Percentiles rank a stretch among this genome's conserved stretches.
Conservation (phyloP, 1,140 invertebrate species). For the Heliconius hewitsoni region DNA sequence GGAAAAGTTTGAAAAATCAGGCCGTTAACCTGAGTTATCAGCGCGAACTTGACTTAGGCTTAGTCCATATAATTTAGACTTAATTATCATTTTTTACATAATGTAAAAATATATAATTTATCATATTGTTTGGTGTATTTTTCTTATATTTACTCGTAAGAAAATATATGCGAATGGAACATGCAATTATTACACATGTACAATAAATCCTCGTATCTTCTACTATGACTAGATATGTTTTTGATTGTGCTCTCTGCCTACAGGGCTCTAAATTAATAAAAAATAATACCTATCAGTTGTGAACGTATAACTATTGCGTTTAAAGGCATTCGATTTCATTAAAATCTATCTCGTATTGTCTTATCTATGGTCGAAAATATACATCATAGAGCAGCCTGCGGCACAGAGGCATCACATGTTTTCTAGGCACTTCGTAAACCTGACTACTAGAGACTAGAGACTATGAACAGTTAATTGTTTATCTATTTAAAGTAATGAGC, state of each 20-base stretch:
- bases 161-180: conserved; percentile 78
- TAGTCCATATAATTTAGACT: not conserved
- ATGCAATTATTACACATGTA: conserved; percentile 65
- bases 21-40: not conserved
- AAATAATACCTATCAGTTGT: conserved; percentile 74
- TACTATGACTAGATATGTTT: conserved; percentile 81
- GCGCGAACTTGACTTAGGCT: not conserved
- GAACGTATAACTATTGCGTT: conserved; percentile 76
- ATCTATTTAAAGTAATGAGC: conserved; percentile 18
- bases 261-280: conserved; percentile 63
- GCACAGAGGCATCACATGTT: conserved; percentile 28
- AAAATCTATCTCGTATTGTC: conserved; percentile 79
- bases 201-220: conserved; percentile 63
- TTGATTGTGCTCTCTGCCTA: conserved; percentile 70
- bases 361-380: conserved; percentile 79
- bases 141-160: conserved; percentile 40
- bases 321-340: conserved; percentile 73
- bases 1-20: not conserved
- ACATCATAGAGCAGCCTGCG: conserved; percentile 31
- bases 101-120: conserved; percentile 38
- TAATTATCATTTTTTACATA: not conserved
- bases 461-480: conserved; percentile 21
- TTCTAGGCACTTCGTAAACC: conserved; percentile 39
- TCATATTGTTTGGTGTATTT: conserved; percentile 33
- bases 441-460: conserved; percentile 24